A percentile compares a stretch with the other conserved stretches of the same genome.
phyloP scores from a whole-genome alignment of 2,888 invertebrate genomes.

The Eurytoma adleriae region DNA sequence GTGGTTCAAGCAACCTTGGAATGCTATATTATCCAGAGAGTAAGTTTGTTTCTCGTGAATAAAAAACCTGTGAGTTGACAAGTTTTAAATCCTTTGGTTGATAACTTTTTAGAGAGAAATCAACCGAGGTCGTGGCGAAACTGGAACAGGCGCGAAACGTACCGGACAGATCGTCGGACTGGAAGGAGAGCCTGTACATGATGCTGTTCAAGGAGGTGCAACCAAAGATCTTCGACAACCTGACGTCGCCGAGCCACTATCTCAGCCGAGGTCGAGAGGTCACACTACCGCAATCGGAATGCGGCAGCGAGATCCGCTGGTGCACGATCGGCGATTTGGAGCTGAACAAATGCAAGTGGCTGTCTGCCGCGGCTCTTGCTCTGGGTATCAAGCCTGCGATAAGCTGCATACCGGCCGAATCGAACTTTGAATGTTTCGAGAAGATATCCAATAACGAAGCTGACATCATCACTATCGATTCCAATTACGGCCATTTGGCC shows the following conservation, averaged over 20 bases:
- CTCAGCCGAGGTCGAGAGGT: slow-evolving; percentile 56
- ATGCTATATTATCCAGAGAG: slow-evolving; percentile 78
- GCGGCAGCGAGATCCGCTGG: slow-evolving; percentile 77
- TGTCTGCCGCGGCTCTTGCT: slow-evolving; percentile 78
- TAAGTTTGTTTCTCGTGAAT: slow-evolving; percentile 67
- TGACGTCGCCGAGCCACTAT: slow-evolving; percentile 39
- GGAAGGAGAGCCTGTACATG: slow-evolving; percentile 5
- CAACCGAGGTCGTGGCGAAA: background rate
- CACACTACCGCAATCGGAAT: slow-evolving; percentile 56
- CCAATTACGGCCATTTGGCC: slow-evolving; percentile 82
- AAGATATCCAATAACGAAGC: slow-evolving; percentile 77
- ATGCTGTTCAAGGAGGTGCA: slow-evolving; percentile 14
- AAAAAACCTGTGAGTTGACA: background rate
- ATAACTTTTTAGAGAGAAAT: slow-evolving; percentile 58
- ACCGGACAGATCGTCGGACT: background rate
- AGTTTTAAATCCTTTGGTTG: background rate
- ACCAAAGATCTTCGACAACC: background rate
- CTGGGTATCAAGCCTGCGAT: slow-evolving; percentile 81
- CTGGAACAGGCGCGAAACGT: background rate
- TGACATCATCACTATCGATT: slow-evolving; percentile 80
- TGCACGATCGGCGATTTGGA: slow-evolving; percentile 79
- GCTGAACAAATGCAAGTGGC: slow-evolving; percentile 80
- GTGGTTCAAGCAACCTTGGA: slow-evolving; percentile 82
- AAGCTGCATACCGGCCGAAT: slow-evolving; percentile 75
- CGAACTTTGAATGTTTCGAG: slow-evolving; percentile 78